Evolutionary conservation across 1,140 invertebrate species (phyloP).

Genomic region (Hycleus cichorii): DNA sequence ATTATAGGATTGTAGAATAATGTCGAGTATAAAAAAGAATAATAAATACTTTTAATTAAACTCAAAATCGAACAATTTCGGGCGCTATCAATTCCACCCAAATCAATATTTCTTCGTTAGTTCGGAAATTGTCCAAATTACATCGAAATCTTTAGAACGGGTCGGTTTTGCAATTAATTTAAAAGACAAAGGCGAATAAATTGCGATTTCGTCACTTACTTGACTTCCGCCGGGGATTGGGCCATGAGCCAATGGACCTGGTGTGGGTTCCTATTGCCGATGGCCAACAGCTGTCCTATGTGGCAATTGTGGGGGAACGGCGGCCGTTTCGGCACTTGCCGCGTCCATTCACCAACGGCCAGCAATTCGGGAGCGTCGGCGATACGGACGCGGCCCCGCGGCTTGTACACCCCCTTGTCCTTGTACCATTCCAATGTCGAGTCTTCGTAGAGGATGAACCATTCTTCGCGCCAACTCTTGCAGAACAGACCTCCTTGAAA

Average conservation of each 20-base stretch:
- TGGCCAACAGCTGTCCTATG: constrained; percentile 60
- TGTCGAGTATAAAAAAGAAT: not conserved
- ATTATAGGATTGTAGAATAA: not conserved
- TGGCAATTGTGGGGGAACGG: constrained; percentile 56
- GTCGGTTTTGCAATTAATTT: too few species aligned
- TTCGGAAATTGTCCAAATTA: too few species aligned
- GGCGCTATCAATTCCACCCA: too few species aligned
- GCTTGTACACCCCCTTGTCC: constrained; percentile 47
- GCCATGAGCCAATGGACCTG: constrained; percentile 38
- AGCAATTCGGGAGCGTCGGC: constrained; percentile 70
- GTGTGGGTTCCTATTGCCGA: constrained; percentile 50
- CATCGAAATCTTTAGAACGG: too few species aligned
- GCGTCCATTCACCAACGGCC: constrained; percentile 68
- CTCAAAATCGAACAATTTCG: not conserved
- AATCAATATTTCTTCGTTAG: too few species aligned
- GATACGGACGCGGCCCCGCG: constrained; percentile 50
- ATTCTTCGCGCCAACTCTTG: constrained; percentile 72
- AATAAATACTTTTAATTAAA: constrained; percentile 3
- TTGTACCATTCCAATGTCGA: constrained; percentile 73
- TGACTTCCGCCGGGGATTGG: constrained; percentile 36
- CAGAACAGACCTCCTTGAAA: constrained; percentile 63
- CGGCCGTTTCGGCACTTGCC: constrained; percentile 60
- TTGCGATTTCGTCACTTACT: constrained; percentile 25
- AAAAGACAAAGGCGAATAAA: too few species aligned
- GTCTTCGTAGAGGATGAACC: constrained; percentile 72